These are phyloP conservation scores for Tipula helvola DNA, from an alignment of 2,888 invertebrate species.

Conservation along the genomic window DNA sequence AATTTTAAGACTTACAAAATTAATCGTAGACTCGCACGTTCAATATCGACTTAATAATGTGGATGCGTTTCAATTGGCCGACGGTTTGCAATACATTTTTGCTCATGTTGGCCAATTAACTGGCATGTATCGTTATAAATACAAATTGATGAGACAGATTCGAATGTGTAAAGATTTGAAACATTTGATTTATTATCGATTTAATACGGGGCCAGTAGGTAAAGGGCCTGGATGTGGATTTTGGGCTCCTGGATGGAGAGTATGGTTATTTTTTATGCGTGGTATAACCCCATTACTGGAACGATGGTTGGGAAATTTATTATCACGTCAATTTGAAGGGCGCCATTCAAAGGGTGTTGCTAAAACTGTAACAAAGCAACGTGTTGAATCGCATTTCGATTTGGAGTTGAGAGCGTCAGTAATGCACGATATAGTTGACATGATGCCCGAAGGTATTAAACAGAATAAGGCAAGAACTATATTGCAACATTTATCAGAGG, in stretches of 20 bases:
- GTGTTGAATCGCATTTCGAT: constrained; percentile 99
- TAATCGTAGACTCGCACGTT: constrained; percentile 98
- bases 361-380: constrained; percentile 98
- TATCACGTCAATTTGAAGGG: constrained; percentile 98
- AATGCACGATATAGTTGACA: constrained; percentile 98
- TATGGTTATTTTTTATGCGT: constrained; percentile 99
- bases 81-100: constrained; percentile 98
- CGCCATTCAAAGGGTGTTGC: constrained; percentile 99
- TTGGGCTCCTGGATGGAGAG: constrained; percentile 99
- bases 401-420: constrained; percentile 94
- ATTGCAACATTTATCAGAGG: constrained; percentile 95
- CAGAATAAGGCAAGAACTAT: constrained; percentile 99
- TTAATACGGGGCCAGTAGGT: constrained; percentile 96
- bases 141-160: constrained; percentile 97
- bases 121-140: constrained; percentile 99
- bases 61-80: constrained; percentile 96
- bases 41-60: constrained; percentile 99
- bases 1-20: constrained; percentile 93
- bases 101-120: constrained; percentile 98
- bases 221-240: constrained; percentile 98
- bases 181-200: constrained; percentile 97
- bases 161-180: constrained; percentile 99
- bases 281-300: constrained; percentile 97
- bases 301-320: constrained; percentile 96
- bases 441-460: constrained; percentile 99